phyloP scores from a whole-genome alignment of 2,113 vertebrate species.

The Neopipo cinnamomea region DNA sequence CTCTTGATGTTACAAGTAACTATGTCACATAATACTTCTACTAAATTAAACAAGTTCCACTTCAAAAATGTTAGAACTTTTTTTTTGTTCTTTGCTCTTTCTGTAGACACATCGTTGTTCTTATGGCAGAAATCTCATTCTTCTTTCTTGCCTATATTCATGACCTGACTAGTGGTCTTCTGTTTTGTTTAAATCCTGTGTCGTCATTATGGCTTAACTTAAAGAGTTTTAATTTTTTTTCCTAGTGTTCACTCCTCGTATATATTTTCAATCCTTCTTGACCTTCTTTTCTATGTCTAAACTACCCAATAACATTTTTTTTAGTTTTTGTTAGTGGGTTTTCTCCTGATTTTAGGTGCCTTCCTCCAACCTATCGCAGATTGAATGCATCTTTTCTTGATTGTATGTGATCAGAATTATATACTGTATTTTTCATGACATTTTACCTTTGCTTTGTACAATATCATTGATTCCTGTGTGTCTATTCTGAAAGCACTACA shows the following conservation, averaged over 20 bases:
- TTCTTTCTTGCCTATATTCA: neutral
- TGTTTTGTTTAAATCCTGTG: neutral
- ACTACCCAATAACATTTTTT: neutral
- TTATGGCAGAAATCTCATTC: neutral
- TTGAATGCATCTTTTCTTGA: neutral
- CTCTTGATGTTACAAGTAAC: neutral
- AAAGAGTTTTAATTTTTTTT: neutral
- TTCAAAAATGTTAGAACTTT: neutral
- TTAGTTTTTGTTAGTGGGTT: neutral
- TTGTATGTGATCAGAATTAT: neutral
- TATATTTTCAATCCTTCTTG: neutral
- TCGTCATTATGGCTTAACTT: neutral
- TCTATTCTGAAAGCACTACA: neutral
- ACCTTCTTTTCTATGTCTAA: neutral
- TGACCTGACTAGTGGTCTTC: neutral
- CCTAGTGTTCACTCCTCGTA: neutral
- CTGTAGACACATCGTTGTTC: neutral
- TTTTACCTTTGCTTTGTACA: neutral
- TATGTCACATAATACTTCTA: neutral
- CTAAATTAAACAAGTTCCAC: neutral
- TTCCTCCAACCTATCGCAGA: neutral
- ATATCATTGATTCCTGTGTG: neutral
- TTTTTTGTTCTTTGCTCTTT: neutral
- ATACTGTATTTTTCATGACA: neutral
- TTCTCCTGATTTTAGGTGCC: neutral